phyloP scores from a whole-genome alignment of 1,140 invertebrate species.

The Drosophila nannoptera region DNA sequence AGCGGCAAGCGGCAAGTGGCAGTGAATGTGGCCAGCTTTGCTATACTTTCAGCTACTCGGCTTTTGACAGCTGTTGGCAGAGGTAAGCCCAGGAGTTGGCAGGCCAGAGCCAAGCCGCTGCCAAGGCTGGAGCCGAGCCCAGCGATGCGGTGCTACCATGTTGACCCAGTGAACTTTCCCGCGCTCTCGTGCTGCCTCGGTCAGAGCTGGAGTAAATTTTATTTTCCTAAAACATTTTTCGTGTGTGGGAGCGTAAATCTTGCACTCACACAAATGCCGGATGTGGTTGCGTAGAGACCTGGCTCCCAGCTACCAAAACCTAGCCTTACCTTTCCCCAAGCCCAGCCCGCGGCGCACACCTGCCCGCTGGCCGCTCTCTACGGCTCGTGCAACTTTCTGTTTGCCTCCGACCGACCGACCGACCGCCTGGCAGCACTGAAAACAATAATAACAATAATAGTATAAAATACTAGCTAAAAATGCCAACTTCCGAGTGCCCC shows the following conservation, averaged over 20 bases:
- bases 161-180: slow-evolving; percentile 64
- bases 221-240: slow-evolving; percentile 20
- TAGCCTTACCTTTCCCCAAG: neutral
- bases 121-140: neutral
- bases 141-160: neutral
- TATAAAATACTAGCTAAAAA: slow-evolving; percentile 68
- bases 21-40: slow-evolving; percentile 28
- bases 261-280: slow-evolving; percentile 51
- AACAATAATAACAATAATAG: slow-evolving; percentile 65
- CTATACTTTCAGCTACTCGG: slow-evolving; percentile 32
- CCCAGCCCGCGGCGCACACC: neutral
- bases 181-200: slow-evolving; percentile 24
- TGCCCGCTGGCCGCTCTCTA: neutral
- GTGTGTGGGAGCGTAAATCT: slow-evolving; percentile 52
- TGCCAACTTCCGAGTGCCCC: slow-evolving; percentile 65
- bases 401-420: slow-evolving; percentile 43
- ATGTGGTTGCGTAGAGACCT: slow-evolving; percentile 70
- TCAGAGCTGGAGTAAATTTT: slow-evolving; percentile 11
- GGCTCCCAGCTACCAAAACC: slow-evolving; percentile 10
- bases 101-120: slow-evolving; percentile 7
- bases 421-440: slow-evolving; percentile 39
- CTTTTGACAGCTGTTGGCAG: slow-evolving; percentile 28
- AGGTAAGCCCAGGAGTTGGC: slow-evolving; percentile 26
- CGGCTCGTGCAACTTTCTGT: slow-evolving; percentile 59
- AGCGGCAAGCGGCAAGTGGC: slow-evolving; percentile 5